Conservation (phyloP, 2,797 vertebrate genomes). For the Notolabrus celidotus region DNA sequence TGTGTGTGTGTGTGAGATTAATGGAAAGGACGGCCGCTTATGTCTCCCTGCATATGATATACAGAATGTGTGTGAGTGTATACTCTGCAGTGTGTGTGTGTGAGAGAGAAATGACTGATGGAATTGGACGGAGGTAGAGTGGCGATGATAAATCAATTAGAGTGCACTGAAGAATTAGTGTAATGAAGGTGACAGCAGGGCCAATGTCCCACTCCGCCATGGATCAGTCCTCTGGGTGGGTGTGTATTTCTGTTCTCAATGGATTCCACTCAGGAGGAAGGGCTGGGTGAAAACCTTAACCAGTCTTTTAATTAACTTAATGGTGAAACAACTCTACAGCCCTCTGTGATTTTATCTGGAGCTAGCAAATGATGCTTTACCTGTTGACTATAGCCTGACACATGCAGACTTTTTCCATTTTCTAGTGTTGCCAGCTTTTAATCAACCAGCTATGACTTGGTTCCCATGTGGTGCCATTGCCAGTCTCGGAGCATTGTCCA, state of each 20-base stretch:
- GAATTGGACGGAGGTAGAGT: slow-evolving; percentile 55
- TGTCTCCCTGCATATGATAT: slow-evolving; percentile 21
- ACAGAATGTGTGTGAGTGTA: slow-evolving; percentile 8
- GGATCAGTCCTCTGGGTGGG: slow-evolving; percentile 51
- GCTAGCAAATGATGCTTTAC: no score
- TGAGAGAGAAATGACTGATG: slow-evolving; percentile 45
- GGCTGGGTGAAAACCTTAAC: background rate
- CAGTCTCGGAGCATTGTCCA: no score
- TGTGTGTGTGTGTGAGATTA: slow-evolving; percentile 26
- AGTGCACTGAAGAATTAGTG: slow-evolving; percentile 59
- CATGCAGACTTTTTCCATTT: no score
- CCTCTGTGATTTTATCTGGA: background rate
- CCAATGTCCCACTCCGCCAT: slow-evolving; percentile 54
- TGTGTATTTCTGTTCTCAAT: slow-evolving; percentile 14
- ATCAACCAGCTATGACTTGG: no score
- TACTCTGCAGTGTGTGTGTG: slow-evolving; percentile 10
- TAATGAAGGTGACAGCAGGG: slow-evolving; percentile 69
- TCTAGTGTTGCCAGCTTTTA: no score
- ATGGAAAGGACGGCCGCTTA: slow-evolving; percentile 24
- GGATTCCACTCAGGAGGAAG: slow-evolving; percentile 10
- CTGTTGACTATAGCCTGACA: no score
- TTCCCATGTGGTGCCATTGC: no score
- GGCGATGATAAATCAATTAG: slow-evolving; percentile 78
- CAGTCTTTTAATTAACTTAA: slow-evolving; percentile 3
- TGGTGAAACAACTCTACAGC: background rate